Evolutionary conservation across 2,113 vertebrate species (phyloP).

Genomic region (Sakesphorus luctuosus): DNA sequence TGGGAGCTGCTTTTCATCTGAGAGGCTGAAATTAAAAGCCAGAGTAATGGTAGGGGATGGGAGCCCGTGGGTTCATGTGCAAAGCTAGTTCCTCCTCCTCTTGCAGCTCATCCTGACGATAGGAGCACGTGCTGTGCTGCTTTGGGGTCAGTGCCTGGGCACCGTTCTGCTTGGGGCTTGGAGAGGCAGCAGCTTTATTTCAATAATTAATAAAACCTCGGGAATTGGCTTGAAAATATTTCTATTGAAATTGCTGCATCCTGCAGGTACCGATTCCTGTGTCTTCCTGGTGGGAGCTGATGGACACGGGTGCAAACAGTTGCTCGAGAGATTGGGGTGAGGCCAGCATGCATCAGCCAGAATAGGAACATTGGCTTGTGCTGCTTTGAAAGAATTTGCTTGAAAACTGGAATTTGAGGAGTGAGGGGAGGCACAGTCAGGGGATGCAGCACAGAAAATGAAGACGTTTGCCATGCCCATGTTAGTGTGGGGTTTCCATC

Average conservation of each 20-base stretch:
- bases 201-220: neutral
- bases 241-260: rapidly evolving
- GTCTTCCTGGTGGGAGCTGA: rapidly evolving
- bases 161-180: neutral
- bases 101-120: neutral
- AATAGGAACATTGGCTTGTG: neutral
- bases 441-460: neutral
- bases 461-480: neutral
- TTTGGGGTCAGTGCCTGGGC: rapidly evolving
- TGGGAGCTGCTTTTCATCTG: neutral
- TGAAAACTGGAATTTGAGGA: neutral
- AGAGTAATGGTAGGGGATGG: neutral
- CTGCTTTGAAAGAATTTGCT: neutral
- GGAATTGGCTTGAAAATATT: neutral
- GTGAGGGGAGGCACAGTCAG: rapidly evolving
- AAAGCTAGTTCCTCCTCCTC: neutral
- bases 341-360: rapidly evolving
- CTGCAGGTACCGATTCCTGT: neutral
- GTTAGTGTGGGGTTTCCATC: neutral
- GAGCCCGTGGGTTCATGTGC: rapidly evolving
- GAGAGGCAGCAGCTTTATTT: neutral
- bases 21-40: neutral
- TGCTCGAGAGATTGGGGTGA: neutral
- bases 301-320: neutral
- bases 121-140: rapidly evolving